A percentile compares a stretch with the other conserved stretches of the same genome.
phyloP scores from a whole-genome alignment of 2,797 vertebrate species.

The Sphenodon punctatus region DNA sequence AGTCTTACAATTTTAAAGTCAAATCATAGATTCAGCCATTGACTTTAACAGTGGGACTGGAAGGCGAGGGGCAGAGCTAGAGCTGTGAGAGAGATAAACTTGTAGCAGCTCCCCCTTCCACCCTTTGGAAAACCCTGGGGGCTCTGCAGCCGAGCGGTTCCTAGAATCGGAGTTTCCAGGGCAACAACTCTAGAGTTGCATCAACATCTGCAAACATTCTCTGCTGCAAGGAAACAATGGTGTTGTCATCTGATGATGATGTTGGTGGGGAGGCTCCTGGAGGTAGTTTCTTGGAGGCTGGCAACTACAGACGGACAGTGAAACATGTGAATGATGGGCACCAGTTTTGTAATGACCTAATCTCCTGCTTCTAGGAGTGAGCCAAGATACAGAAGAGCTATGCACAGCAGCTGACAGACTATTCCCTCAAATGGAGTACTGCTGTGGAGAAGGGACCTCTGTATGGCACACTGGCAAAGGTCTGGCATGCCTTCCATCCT shows the following conservation, averaged over 20 bases:
- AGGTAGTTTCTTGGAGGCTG: slow-evolving; percentile 99
- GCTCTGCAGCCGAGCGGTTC: too few relatives aligned
- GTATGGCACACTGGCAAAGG: slow-evolving; percentile 96
- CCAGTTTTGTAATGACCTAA: slow-evolving; percentile 90
- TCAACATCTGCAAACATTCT: slow-evolving; percentile 89
- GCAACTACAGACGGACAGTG: slow-evolving; percentile 92
- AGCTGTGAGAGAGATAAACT: too few relatives aligned
- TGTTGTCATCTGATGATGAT: slow-evolving; percentile 93
- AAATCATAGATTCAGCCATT: too few relatives aligned
- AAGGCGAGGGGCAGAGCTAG: too few relatives aligned
- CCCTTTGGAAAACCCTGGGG: too few relatives aligned
- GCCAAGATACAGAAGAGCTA: slow-evolving; percentile 96
- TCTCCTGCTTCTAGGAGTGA: slow-evolving; percentile 94
- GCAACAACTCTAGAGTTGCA: too few relatives aligned
- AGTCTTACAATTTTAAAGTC: too few relatives aligned
- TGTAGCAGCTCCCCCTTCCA: too few relatives aligned
- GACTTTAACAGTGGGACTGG: too few relatives aligned
- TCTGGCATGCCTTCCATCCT: slow-evolving; percentile 98
- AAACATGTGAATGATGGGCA: slow-evolving; percentile 93
- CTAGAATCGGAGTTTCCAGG: too few relatives aligned
- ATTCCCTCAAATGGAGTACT: slow-evolving; percentile 93
- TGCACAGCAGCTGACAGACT: slow-evolving; percentile 91
- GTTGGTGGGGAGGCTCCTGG: slow-evolving; percentile 83
- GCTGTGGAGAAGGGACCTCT: slow-evolving; percentile 93
- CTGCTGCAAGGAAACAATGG: slow-evolving; percentile 87